Evolutionary conservation across 2,888 invertebrate genomes (phyloP), one percentile per base, ranked within the genome.

Genomic region (Spialia ferax): DNA sequence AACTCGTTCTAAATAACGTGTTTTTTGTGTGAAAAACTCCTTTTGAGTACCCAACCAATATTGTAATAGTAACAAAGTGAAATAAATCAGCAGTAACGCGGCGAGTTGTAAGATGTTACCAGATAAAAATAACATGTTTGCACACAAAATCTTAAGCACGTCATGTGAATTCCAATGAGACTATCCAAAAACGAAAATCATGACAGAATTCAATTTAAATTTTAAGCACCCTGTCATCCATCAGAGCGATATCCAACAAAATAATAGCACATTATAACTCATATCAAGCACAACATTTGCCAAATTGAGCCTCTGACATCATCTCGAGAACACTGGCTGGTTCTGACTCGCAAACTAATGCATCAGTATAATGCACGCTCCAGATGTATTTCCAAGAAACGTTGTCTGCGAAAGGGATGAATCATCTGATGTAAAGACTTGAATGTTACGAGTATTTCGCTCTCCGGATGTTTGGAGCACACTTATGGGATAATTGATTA

Each of bases 381-480:
- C 68, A 73, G 71, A 74, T 75, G 73, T 68, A 65, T 61, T 74
- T 71, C 70, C 70, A 15, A 66, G 74, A 71, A 73, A 62, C 69
- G 59, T 15, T 20, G 8, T 54, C 38, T 35, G 65, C 20, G 57
- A 66, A 57, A 63, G 57, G 66, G 54, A 35, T 74, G 73, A 73
- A 68, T 71, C 72, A 73, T 56, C 66, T 62, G 63, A 71, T 64
- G 57, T 63, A 32, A 29, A 42, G 69, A 64, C 66, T 66, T 18
- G 18, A 54, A 42, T 55, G 60, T 48, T 48, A 15, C 6, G 42
- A 42, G 15, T 42, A 48, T 66, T 45, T 61, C 54, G 60, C 20
- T 20, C 60, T 54, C 61, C 66, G 66, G 66, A 66, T 61, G 60
- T 22, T 52, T 26, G 42, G 18, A 45, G n/a, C 60, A 66, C 60